A percentile compares a stretch with the other conserved stretches of the same genome.
phyloP scores from a whole-genome alignment of 2,113 vertebrate species.

The Arothron firmamentum region DNA sequence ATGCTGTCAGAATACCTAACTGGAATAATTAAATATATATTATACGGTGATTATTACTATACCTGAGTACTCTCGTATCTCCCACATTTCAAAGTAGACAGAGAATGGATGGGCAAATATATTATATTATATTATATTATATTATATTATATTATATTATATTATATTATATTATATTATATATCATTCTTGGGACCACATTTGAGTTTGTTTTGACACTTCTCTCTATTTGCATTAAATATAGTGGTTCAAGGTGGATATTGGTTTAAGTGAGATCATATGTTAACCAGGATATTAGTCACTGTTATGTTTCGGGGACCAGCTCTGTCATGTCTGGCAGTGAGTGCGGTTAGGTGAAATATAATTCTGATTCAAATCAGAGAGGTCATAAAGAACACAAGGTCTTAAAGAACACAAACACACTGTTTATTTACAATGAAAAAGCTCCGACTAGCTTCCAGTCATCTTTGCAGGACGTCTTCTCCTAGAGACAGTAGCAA shows the following conservation, averaged over 20 bases:
- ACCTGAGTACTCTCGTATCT: no score
- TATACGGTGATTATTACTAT: no score
- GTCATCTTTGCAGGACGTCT: no score
- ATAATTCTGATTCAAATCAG: conserved; percentile 14
- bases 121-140: neutral
- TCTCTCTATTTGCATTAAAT: no score
- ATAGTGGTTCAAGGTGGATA: no score
- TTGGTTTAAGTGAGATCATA: neutral
- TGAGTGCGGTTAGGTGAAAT: conserved; percentile 29
- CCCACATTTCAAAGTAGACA: no score
- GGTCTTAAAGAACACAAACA: conserved; percentile 15
- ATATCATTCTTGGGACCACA: no score
- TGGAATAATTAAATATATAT: no score
- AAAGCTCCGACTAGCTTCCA: conserved; percentile 1
- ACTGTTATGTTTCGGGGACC: neutral
- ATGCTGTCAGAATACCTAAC: no score
- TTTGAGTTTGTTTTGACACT: no score
- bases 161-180: neutral
- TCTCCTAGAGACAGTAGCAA: no score
- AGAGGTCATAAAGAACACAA: conserved; percentile 15
- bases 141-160: neutral
- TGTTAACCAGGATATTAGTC: conserved; percentile 1
- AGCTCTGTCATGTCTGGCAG: conserved; percentile 30
- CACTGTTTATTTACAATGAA: conserved; percentile 4
- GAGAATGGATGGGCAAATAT: neutral